Conservation (phyloP, 1,140 invertebrate species). For the Drosophila watanabei region DNA sequence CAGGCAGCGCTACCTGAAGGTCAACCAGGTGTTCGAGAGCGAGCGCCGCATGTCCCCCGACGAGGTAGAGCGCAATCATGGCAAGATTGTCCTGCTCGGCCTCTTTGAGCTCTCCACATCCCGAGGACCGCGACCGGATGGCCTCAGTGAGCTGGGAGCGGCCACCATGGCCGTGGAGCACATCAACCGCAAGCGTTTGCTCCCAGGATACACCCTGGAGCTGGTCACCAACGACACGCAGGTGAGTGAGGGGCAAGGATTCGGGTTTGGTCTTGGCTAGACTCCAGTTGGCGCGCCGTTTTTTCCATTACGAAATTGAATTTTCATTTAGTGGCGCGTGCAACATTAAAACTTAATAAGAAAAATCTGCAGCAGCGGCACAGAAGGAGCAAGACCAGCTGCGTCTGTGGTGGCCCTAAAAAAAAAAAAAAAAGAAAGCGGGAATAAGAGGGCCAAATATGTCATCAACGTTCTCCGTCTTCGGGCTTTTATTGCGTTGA, state of each 20-base stretch:
- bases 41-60: conserved; percentile 74
- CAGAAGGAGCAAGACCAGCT: conserved; percentile 27
- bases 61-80: conserved; percentile 73
- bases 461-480: conserved; percentile 56
- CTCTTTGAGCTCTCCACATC: conserved; percentile 91
- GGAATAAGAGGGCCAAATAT: conserved; percentile 53
- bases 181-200: conserved; percentile 89
- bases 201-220: conserved; percentile 90
- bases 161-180: conserved; percentile 91
- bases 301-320: conserved; percentile 77
- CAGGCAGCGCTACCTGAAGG: conserved; percentile 75
- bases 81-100: conserved; percentile 88
- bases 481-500: conserved; percentile 64
- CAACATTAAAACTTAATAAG: conserved; percentile 82
- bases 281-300: conserved; percentile 1
- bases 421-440: not conserved
- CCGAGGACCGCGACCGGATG: conserved; percentile 88
- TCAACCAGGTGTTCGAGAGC: conserved; percentile 81
- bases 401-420: conserved; percentile 32
- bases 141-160: conserved; percentile 90
- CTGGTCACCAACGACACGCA: conserved; percentile 93
- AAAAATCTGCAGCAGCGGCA: conserved; percentile 70
- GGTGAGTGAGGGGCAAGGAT: conserved; percentile 86
- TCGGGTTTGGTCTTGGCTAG: not conserved
- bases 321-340: conserved; percentile 77